Base-by-base conservation (phyloP, 2,113 vertebrate species). In the Nematolebias whitei region DNA sequence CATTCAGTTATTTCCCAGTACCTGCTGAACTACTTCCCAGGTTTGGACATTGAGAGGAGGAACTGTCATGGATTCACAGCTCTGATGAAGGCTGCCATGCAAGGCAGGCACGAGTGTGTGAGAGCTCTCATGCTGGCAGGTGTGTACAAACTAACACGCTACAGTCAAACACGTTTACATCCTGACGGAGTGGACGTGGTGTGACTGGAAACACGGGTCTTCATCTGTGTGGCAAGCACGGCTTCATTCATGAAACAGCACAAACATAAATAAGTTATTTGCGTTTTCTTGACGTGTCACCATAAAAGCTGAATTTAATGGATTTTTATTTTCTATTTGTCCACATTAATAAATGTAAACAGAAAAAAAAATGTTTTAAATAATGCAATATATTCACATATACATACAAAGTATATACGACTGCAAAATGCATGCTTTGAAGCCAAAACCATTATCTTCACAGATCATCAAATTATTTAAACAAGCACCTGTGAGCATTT, bases 21-120 rank as follows among this genome's bases (percentile, higher is more conserved):
- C 83, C 84, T 99, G 69, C 74, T 98, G 59, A 97, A 95, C 91
- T 99, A 98, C 82, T 99, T 93, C 85, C 93, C 96, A 0, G 94
- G 95, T 16, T 88, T 98, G 56, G 96, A 99, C 85, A 91, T 96
- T 0, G 98, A 99, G 83, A 93, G 91, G 84, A 95, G 96, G 82
- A 99, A 98, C 45, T 91, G 85, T 0, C 97, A 97, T 0, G 97
- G 97, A 29, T 96, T 95, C 90, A 98, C 97, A 0, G 95, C 97
- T 2, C 76, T 99, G 85, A 98, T 98, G 96, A 99, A 98, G 75
- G 95, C 97, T 0, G 95, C 96, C 12, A 94, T 98, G 93, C 96
- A 98, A 89, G 97, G 97, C 8, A 91, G 95, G 19, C 90, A 90
- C 0, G 94, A 95, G 10, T 96, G 95, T 4, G 91, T 95, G 82